phyloP scores from a whole-genome alignment of 1,140 invertebrate genomes.

The Drosophila elegans region DNA sequence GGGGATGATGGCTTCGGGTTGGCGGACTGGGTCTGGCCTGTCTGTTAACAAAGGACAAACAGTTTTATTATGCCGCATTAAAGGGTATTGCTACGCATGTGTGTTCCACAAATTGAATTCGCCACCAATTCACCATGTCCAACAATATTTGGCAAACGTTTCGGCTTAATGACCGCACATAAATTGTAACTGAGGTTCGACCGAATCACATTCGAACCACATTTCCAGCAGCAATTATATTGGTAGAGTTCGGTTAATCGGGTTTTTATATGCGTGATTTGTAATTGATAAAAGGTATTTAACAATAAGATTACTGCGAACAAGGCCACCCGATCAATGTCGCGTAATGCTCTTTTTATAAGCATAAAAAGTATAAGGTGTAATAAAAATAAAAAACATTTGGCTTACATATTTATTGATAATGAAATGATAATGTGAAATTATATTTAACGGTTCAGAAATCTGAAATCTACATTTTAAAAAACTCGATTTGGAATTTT shows the following conservation, averaged over 20 bases:
- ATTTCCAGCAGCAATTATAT: constrained; percentile 24
- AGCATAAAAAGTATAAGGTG: no score
- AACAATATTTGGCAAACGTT: constrained; percentile 15
- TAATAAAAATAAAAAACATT: not conserved
- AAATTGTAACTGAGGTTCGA: constrained; percentile 35
- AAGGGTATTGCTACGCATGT: constrained; percentile 62
- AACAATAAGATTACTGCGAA: not conserved
- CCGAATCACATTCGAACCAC: constrained; percentile 2
- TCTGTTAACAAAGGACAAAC: constrained; percentile 34
- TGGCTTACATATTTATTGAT: not conserved
- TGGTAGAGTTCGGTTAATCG: constrained; percentile 24
- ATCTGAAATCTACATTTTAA: no score
- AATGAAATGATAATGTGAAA: no score
- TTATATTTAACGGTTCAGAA: no score
- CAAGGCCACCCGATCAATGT: constrained; percentile 5
- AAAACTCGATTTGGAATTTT: no score
- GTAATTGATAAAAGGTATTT: constrained; percentile 20
- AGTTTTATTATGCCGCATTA: constrained; percentile 75
- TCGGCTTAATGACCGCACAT: constrained; percentile 10
- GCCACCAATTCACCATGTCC: constrained; percentile 29
- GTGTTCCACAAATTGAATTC: constrained; percentile 68
- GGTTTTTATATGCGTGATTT: constrained; percentile 24
- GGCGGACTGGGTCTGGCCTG: not conserved
- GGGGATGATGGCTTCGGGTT: constrained; percentile 24
- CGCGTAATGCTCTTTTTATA: not conserved